Base-by-base conservation (phyloP, 2,113 vertebrate species). In the Ceyx margarethae region DNA sequence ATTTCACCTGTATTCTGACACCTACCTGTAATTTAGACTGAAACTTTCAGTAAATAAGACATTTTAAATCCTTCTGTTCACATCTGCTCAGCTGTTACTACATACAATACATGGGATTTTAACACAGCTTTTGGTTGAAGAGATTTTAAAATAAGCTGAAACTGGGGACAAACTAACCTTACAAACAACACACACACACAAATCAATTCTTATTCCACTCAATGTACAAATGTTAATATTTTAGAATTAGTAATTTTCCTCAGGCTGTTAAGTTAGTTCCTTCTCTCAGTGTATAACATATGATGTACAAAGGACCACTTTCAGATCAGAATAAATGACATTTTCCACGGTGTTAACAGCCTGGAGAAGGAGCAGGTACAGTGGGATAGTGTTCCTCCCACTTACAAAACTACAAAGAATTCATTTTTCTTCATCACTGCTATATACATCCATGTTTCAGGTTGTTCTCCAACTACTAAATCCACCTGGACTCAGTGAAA, bases 11-110 rank as follows among this genome's bases (percentile, higher is more conserved):
- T 20, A 57, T 51, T 54, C 23, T 66, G 87, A 82, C 56, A 93
- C 71, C 94, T 85, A 91, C 87, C 85, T 89, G 85, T 26, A 77
- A 51, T 46, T 91, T 23, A 81, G 20, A 90, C n/a, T 74, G 22
- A 75, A 87, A 65, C 26, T 91, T 10, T 58, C 31, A 66, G 51
- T 51, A 74, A 26, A 69, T 20, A 58, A 76, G 31, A 71, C 56
- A 81, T 6, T 26, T 35, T 18, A 42, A 35, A 73, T 26, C 15
- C 37, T 77, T 46, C 67, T 77, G 66, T 28, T 37, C 71, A 29
- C 11, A 81, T 18, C 20, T 58, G 46, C 67, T 85, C 60, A 76
- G 33, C 37, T 89, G 29, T 93, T 76, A 45, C 82, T 57, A 54
- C 2, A 50, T 10, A 21, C 8, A 79, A 62, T 8, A 61, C 11